These are phyloP conservation scores for Drosophila ambigua DNA, from an alignment of 1,140 invertebrate genomes.

Conservation along the genomic window DNA sequence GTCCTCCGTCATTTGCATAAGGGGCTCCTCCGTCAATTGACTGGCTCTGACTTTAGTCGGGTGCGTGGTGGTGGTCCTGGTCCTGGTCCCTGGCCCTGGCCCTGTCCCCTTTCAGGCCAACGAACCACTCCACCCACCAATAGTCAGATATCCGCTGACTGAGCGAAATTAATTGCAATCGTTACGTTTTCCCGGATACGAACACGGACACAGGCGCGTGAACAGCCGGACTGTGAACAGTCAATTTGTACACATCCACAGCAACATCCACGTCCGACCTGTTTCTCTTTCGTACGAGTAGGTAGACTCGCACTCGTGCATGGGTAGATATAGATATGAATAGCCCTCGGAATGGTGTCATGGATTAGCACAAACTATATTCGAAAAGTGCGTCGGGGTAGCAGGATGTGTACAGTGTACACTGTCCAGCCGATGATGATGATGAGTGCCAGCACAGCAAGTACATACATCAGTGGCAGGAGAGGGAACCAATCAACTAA, in stretches of 20 bases:
- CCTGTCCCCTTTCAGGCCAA: neutral
- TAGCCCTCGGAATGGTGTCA: slow-evolving; percentile 5
- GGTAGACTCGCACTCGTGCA: neutral
- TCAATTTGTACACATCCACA: slow-evolving; percentile 23
- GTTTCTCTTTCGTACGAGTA: slow-evolving; percentile 8
- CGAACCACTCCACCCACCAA: slow-evolving; percentile 8
- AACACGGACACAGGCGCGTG: slow-evolving; percentile 19
- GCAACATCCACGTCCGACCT: neutral
- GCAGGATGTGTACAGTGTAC: neutral
- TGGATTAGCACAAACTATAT: slow-evolving; percentile 18
- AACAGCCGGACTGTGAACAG: slow-evolving; percentile 12
- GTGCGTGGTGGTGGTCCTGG: slow-evolving; percentile 10
- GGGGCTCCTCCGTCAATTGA: slow-evolving; percentile 42
- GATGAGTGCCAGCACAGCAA: neutral
- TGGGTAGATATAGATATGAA: neutral
- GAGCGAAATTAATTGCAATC: slow-evolving; percentile 80
- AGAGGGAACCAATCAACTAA: slow-evolving; percentile 24
- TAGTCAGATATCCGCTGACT: slow-evolving; percentile 65
- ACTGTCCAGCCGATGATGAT: neutral
- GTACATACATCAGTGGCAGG: slow-evolving; percentile 23
- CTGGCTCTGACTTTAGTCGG: slow-evolving; percentile 26
- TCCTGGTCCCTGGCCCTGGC: slow-evolving; percentile 42
- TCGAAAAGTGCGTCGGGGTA: neutral
- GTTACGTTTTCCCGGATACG: slow-evolving; percentile 68
- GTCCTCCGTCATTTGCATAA: slow-evolving; percentile 59